phyloP scores from a whole-genome alignment of 2,113 vertebrate species.

The Mormoops blainvillei region DNA sequence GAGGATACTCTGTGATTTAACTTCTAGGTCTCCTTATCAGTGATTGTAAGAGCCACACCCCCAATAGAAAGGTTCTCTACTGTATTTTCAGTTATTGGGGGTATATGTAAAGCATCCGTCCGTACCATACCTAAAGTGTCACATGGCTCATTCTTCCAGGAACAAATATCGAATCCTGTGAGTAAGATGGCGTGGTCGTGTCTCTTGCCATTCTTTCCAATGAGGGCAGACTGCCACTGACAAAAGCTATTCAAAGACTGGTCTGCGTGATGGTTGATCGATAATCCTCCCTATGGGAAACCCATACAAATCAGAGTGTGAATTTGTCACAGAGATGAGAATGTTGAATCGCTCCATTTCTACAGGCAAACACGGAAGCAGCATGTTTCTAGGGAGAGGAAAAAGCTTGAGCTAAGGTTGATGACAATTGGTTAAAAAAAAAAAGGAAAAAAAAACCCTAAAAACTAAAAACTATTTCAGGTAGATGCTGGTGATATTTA shows the following conservation, averaged over 20 bases:
- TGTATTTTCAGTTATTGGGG: neutral
- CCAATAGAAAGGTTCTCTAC: neutral
- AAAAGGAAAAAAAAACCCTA: neutral
- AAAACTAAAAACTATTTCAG: neutral
- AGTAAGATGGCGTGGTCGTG: conserved; percentile 96
- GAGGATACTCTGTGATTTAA: neutral
- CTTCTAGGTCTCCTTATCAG: neutral
- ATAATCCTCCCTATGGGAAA: conserved; percentile 86
- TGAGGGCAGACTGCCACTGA: conserved; percentile 95
- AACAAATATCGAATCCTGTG: conserved; percentile 97
- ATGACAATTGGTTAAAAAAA: neutral
- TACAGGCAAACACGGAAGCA: neutral
- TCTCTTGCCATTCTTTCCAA: conserved; percentile 92
- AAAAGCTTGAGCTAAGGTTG: neutral
- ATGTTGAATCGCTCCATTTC: neutral
- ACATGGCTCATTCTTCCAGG: conserved; percentile 98
- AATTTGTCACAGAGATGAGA: neutral
- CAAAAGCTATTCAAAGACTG: conserved; percentile 98
- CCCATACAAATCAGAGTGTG: neutral
- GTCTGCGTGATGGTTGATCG: conserved; percentile 95
- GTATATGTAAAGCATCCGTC: neutral
- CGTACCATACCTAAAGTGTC: conserved; percentile 91
- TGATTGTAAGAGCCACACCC: neutral
- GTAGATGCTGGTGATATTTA: neutral
- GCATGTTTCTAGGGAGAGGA: neutral